These are phyloP conservation scores for Phocoena sinus DNA, from an alignment of 2,113 vertebrate species.

Conservation along the genomic window DNA sequence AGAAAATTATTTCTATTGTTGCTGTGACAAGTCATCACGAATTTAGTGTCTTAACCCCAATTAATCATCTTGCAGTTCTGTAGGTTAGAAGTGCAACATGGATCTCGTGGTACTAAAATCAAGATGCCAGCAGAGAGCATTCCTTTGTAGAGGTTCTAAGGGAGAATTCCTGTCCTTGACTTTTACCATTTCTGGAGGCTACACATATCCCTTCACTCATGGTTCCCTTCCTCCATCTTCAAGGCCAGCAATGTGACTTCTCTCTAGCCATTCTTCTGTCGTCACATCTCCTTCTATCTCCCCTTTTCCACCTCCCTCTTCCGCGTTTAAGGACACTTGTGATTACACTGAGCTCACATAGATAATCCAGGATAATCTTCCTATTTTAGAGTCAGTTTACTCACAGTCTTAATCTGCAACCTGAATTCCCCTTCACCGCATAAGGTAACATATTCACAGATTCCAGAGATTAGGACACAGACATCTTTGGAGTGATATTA, in stretches of 20 bases:
- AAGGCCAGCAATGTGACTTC: not conserved
- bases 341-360: not conserved
- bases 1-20: not conserved
- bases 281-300: not conserved
- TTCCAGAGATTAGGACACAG: not conserved
- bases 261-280: not conserved
- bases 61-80: not conserved
- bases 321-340: not conserved
- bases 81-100: not conserved
- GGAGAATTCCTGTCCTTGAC: not conserved
- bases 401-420: not conserved
- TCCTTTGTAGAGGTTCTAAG: not conserved
- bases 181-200: not conserved
- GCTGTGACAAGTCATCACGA: not conserved
- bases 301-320: not conserved
- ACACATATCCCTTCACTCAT: not conserved
- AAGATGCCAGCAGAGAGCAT: not conserved
- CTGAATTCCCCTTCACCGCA: not conserved
- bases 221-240: not conserved
- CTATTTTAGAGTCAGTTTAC: not conserved
- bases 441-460: not conserved
- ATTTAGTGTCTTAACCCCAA: not conserved
- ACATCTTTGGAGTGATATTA: not conserved
- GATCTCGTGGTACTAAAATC: not conserved
- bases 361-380: not conserved